Evolutionary conservation across 2,888 invertebrate genomes (phyloP), one percentile per base, ranked within the genome.

Genomic region (Tyria jacobaeae): DNA sequence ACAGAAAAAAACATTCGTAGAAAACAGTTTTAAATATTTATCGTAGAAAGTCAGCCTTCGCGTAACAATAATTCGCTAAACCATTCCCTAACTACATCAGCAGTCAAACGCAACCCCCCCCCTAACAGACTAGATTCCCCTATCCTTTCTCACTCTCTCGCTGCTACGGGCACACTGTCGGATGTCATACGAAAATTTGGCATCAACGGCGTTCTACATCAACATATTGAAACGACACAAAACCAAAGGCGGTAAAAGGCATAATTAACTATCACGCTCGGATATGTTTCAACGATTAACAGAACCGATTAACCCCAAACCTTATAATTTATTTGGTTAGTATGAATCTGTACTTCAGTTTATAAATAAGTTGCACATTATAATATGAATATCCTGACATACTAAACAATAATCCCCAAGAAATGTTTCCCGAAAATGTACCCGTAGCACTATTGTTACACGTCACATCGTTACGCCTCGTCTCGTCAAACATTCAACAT

Each of bases 21-120:
- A 73, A 80, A 79, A 76, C 69, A 76, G 79, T 76, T 75, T 78
- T 82, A 82, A 84, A 84, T 81, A 84, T 85, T 82, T 81, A 80
- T 82, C 85, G 71, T 76, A 76, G 75, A 86, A 88, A 88, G 88
- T 91, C 91, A 91, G 91, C 89, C 91, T 92, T 92, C 86, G 81
- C 79, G 79, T 85, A 84, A 81, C 81, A 81, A 77, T 79, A 82
- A 79, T 85, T 86, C 82, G 77, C 85, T 87, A 77, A 68, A 85
- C 81, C 81, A 76, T 84, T 80, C 73, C 77, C 86, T 86, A 89
- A 71, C 81, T 84, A 83, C 70, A 58, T 70, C 70, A 57, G 56
- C 68, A 64, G 68, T 72, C 76, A 7, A 17, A 17, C n/a, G 15
- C n/a, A n/a, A n/a, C 39, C 15, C 53, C 24, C 25, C 31, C 41